Evolutionary conservation across 2,797 vertebrate species (phyloP), one percentile per base, ranked within the genome.

Genomic region (Thaleichthys pacificus): DNA sequence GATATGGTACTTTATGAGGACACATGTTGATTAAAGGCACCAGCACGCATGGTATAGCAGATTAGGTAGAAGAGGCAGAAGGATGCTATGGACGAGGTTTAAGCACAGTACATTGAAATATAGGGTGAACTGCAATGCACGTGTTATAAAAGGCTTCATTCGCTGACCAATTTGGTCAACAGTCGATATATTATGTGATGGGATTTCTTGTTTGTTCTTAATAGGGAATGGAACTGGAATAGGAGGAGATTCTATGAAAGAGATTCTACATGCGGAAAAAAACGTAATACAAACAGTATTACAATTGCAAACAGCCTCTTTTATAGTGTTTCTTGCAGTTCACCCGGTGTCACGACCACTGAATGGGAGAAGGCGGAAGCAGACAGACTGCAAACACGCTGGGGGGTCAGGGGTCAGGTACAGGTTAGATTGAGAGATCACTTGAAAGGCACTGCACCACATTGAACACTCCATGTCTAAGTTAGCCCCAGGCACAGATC

Each of bases 401-500:
- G 30, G 89, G 78, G 84, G n/a, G 64, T 83, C 70, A 80, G 66
- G 56, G 82, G 82, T 84, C 81, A 83, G 64, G 81, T 82, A 88
- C 85, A 71, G 72, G 70, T 57, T 5, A 77, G 73, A 80, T 58
- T 35, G 32, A 85, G 22, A 74, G 22, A 60, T 74, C 56, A 84
- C 85, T 4, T 69, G 68, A 77, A 84, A 86, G 76, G 79, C 85
- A 90, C 82, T 75, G 75, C 78, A 88, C 87, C 75, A 88, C 82
- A 70, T 77, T 74, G 9, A 82, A 88, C 78, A 89, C 73, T 76
- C 22, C 62, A 81, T 85, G 87, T 89, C 69, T 8, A 82, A 89
- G 89, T 76, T 89, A 85, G 87, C 88, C 87, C 88, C 78, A 88
- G 88, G 82, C 87, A 87, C 77, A 77, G 30, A 77, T 35, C 75